phyloP scores from a whole-genome alignment of 2,888 invertebrate species.

The Drosophila paranaensis region DNA sequence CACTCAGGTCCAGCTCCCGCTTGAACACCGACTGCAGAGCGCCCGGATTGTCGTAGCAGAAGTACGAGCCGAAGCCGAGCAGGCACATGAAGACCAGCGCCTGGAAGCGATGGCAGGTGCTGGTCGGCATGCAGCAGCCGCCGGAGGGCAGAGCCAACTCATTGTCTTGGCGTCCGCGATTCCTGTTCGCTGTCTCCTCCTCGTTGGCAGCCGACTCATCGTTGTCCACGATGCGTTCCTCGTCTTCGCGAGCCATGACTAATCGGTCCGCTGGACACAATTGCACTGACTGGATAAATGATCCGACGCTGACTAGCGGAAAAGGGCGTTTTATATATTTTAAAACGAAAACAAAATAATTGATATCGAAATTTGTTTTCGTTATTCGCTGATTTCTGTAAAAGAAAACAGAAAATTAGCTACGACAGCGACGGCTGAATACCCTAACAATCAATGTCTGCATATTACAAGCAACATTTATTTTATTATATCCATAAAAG shows the following conservation, averaged over 20 bases:
- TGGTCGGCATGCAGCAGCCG: slow-evolving; percentile 89
- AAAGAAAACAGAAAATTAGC: slow-evolving; percentile 13
- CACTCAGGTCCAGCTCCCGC: slow-evolving; percentile 91
- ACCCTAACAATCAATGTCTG: not conserved
- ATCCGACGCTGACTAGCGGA: slow-evolving; percentile 28
- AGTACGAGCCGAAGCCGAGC: slow-evolving; percentile 98
- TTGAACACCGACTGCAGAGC: slow-evolving; percentile 95
- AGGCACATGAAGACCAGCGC: slow-evolving; percentile 97
- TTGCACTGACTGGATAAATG: slow-evolving; percentile 38
- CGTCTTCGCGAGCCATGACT: slow-evolving; percentile 69
- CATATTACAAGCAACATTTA: not conserved
- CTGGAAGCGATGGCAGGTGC: slow-evolving; percentile 91
- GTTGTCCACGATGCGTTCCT: slow-evolving; percentile 65
- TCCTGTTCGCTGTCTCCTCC: slow-evolving; percentile 5
- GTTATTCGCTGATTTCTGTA: slow-evolving; percentile 55
- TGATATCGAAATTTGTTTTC: slow-evolving; percentile 49
- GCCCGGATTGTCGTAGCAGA: slow-evolving; percentile 98
- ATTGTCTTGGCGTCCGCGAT: slow-evolving; percentile 78
- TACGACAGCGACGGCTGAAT: not conserved
- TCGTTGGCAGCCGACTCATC: slow-evolving; percentile 50
- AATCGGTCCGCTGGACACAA: slow-evolving; percentile 19
- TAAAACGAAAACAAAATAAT: slow-evolving; percentile 9
- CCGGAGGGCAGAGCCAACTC: slow-evolving; percentile 75
- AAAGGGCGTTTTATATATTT: slow-evolving; percentile 44
- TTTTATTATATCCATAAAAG: not conserved